Evolutionary conservation across 1,140 invertebrate species (phyloP).

Genomic region (Aethina tumida): DNA sequence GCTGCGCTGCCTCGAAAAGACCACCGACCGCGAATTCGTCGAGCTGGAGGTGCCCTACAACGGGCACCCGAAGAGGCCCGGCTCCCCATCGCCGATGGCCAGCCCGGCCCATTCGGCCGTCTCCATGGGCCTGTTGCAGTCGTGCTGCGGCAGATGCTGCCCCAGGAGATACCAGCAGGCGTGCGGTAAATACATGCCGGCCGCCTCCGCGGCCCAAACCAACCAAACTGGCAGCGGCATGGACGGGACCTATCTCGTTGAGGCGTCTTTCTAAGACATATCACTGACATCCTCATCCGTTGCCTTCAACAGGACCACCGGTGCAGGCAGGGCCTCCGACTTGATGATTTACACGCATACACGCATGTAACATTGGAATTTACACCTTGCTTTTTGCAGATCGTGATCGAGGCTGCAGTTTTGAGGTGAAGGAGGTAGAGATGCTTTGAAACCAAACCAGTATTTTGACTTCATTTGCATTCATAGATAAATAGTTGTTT

Average conservation of each 20-base stretch:
- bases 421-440: too few species aligned
- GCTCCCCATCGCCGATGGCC: conserved; percentile 72
- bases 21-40: conserved; percentile 95
- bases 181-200: conserved; percentile 74
- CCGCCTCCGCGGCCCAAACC: conserved; percentile 60
- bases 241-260: conserved; percentile 73
- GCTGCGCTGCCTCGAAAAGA: conserved; percentile 93
- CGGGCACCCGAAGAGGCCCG: conserved; percentile 80
- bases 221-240: conserved; percentile 67
- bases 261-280: conserved; percentile 60
- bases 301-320: too few species aligned
- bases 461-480: too few species aligned
- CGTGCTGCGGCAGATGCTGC: conserved; percentile 79
- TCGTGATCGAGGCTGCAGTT: too few species aligned
- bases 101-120: conserved; percentile 78
- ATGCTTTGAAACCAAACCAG: too few species aligned
- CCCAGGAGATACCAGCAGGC: conserved; percentile 81
- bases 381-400: too few species aligned
- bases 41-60: conserved; percentile 93
- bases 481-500: too few species aligned
- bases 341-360: too few species aligned
- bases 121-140: conserved; percentile 64
- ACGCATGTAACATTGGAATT: too few species aligned
- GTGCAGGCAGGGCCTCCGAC: too few species aligned
- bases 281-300: too few species aligned